Evolutionary conservation across 2,113 vertebrate species (phyloP).

Genomic region (Pipra filicauda): DNA sequence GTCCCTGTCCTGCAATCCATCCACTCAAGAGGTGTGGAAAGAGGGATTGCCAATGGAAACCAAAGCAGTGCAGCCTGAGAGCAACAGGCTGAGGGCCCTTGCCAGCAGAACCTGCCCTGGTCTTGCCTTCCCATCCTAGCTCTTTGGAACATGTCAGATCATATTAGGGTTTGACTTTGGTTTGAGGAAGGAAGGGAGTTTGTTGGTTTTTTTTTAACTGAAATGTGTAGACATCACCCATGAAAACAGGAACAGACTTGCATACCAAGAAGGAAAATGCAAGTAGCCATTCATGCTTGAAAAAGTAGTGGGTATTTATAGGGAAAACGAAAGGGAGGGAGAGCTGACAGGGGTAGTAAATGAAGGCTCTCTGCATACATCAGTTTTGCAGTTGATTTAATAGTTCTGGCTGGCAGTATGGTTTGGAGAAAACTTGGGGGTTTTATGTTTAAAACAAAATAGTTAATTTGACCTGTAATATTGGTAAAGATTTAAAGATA

Average conservation of each 20-base stretch:
- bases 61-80: background rate
- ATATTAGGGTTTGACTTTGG: background rate
- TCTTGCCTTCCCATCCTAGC: background rate
- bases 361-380: background rate
- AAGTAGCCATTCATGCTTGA: conserved; percentile 8
- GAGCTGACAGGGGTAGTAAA: background rate
- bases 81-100: background rate
- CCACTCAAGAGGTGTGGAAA: background rate
- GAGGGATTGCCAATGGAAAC: background rate
- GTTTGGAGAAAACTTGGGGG: background rate
- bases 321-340: background rate
- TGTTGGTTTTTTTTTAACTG: background rate
- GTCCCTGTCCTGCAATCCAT: background rate
- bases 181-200: background rate
- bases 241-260: conserved; percentile 31
- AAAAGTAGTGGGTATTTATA: background rate
- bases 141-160: background rate
- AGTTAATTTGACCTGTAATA: background rate
- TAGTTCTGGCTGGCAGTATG: background rate
- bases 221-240: background rate
- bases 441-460: background rate
- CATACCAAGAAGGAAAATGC: background rate
- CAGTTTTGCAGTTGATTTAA: background rate
- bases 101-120: background rate
- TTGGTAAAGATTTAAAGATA: background rate